Base-by-base conservation (phyloP, 2,797 vertebrate genomes). In the Aphelocoma californica region DNA sequence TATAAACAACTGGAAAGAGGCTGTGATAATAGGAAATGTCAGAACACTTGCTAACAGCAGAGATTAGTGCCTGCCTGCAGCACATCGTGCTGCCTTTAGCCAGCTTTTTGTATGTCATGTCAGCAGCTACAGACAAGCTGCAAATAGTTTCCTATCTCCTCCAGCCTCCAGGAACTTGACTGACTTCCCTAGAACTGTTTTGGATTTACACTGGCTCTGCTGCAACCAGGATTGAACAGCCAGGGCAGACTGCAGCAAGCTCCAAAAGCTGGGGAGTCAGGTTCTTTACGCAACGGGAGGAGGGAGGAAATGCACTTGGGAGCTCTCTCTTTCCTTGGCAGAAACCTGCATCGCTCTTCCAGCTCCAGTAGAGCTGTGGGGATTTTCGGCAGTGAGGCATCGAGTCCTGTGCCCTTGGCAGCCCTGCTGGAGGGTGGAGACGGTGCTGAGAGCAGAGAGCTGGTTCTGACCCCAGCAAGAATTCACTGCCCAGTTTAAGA, bases 71-170 rank as follows among this genome's bases (percentile, higher is more conserved):
- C 85, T 84, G 94, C 66, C 75, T 82, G 12, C 7, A 62, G 75
- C 75, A 73, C 60, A 26, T 7, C 6, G 20, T 69, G 87, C 75
- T 85, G 75, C 42, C 9, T 36, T 31, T 80, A 70, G 79, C 47
- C 72, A 95, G 81, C 29, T 72, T 86, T 86, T 57, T 72, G 58
- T 53, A n/a, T 53, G 34, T 9, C 50, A 45, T 31, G 50, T 65
- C 54, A 50, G 88, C 81, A 92, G 87, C 94, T 69, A 50, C 62
- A 23, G 28, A 84, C 71, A 65, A 88, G 86, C 80, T 90, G 88
- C 51, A 73, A 94, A 80, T 38, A 70, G 48, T 78, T 94, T 88
- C 80, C 92, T 34, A 88, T 74, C 88, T 93, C 90, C 53, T 57
- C 38, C 3, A 71, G 56, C 53, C 54, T 61, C 6, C 60, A 62